Conservation (phyloP, 2,113 vertebrate genomes). For the Pterocles burchelli region DNA sequence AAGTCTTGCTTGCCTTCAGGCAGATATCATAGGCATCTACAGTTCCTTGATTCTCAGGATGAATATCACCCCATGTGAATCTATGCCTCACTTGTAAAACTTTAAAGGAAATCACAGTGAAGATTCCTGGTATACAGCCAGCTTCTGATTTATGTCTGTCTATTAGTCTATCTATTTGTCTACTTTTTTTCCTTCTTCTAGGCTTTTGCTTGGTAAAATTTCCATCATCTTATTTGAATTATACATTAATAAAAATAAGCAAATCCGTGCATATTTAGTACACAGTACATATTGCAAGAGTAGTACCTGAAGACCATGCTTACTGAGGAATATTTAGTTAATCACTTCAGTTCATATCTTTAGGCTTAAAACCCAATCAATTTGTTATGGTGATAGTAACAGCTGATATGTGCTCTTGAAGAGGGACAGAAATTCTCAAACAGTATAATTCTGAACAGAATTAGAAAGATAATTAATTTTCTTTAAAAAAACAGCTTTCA, state of each 20-base stretch:
- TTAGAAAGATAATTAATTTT: neutral
- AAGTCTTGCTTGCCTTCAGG: neutral
- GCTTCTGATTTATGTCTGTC: neutral
- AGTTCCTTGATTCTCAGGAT: neutral
- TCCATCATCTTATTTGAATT: neutral
- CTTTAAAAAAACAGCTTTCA: neutral
- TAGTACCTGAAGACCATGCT: neutral
- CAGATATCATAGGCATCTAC: neutral
- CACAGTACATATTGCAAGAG: neutral
- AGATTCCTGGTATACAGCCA: neutral
- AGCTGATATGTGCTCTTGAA: neutral
- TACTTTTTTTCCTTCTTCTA: neutral
- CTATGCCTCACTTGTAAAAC: neutral
- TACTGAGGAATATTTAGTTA: neutral
- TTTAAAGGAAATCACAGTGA: neutral
- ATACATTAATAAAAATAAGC: neutral
- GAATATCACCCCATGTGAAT: neutral
- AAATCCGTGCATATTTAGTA: neutral
- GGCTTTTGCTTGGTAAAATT: neutral
- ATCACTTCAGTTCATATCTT: neutral
- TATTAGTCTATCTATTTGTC: neutral
- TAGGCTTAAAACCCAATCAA: neutral
- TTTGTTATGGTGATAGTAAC: neutral
- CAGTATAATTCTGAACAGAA: neutral
- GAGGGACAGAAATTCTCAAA: neutral